Evolutionary conservation across 2,888 invertebrate species (phyloP).

Genomic region (Lordiphosa andalusiaca): DNA sequence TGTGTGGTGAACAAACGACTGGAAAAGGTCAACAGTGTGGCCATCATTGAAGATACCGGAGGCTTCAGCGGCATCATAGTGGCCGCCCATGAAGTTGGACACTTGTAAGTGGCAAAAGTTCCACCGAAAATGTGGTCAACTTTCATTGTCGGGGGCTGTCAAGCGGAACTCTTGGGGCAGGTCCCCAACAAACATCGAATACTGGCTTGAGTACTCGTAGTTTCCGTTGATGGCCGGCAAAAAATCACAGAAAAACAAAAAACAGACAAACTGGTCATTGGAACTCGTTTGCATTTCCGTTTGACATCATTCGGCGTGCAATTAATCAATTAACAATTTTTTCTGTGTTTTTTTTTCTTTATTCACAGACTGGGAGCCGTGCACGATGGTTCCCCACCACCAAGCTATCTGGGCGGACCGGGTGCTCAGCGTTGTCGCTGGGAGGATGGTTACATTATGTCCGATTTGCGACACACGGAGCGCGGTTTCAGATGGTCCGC

Average conservation of each 20-base stretch:
- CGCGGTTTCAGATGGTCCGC: slow-evolving; percentile 97
- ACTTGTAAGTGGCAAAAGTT: slow-evolving; percentile 87
- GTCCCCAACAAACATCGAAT: slow-evolving; percentile 4
- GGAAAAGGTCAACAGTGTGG: slow-evolving; percentile 97
- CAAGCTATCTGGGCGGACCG: slow-evolving; percentile 95
- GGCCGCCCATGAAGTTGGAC: slow-evolving; percentile 97
- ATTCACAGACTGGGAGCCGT: slow-evolving; percentile 91
- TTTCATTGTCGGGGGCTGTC: slow-evolving; percentile 17
- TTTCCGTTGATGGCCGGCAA: slow-evolving; percentile 9
- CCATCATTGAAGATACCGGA: slow-evolving; percentile 97
- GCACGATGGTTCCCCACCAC: slow-evolving; percentile 97
- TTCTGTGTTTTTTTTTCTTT: slow-evolving; percentile 18
- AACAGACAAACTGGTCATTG: slow-evolving; percentile 36
- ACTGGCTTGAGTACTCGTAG: slow-evolving; percentile 4
- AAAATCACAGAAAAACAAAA: slow-evolving; percentile 22
- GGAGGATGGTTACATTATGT: slow-evolving; percentile 98
- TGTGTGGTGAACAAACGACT: slow-evolving; percentile 97
- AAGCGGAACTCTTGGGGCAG: slow-evolving; percentile 23
- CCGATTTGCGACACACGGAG: slow-evolving; percentile 95
- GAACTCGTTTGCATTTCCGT: slow-evolving; percentile 73
- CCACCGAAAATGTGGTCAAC: slow-evolving; percentile 4
- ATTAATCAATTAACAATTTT: slow-evolving; percentile 64
- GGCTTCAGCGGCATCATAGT: slow-evolving; percentile 98
- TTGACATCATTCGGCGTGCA: slow-evolving; percentile 58
- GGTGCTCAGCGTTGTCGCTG: slow-evolving; percentile 96